These are phyloP conservation scores for Chloropsis hardwickii DNA, from an alignment of 2,113 vertebrate species.

Conservation along the genomic window DNA sequence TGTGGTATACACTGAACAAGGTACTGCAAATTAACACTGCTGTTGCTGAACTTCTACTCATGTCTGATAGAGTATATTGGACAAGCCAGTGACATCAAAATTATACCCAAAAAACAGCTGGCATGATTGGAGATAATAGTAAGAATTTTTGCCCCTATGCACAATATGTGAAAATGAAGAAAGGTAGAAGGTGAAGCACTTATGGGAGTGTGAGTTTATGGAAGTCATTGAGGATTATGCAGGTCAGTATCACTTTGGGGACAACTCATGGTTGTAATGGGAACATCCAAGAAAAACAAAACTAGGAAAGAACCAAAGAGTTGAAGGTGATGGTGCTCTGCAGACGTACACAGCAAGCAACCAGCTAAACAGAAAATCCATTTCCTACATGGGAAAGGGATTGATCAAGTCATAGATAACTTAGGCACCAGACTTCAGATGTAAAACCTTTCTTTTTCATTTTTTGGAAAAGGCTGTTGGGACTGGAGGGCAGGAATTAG, in stretches of 20 bases:
- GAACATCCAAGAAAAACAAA: background rate
- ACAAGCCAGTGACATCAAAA: background rate
- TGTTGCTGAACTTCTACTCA: background rate
- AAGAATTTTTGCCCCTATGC: background rate
- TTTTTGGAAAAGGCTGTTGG: background rate
- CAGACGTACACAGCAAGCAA: fast-evolving
- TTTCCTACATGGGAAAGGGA: background rate
- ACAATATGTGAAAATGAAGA: background rate
- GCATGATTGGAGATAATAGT: background rate
- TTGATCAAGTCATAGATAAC: background rate
- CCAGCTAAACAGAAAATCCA: background rate
- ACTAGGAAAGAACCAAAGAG: background rate
- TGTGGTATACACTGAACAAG: background rate
- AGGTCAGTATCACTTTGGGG: background rate
- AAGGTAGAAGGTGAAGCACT: background rate
- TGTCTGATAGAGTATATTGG: background rate
- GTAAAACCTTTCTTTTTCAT: background rate
- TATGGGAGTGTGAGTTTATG: background rate
- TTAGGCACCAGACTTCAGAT: background rate
- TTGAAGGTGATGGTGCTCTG: background rate
- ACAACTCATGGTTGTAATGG: background rate
- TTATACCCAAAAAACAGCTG: background rate
- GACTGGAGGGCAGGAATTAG: background rate
- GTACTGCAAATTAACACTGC: background rate
- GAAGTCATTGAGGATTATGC: background rate